Base-by-base conservation (phyloP, 2,797 vertebrate genomes). In the Coregonus sp. region DNA sequence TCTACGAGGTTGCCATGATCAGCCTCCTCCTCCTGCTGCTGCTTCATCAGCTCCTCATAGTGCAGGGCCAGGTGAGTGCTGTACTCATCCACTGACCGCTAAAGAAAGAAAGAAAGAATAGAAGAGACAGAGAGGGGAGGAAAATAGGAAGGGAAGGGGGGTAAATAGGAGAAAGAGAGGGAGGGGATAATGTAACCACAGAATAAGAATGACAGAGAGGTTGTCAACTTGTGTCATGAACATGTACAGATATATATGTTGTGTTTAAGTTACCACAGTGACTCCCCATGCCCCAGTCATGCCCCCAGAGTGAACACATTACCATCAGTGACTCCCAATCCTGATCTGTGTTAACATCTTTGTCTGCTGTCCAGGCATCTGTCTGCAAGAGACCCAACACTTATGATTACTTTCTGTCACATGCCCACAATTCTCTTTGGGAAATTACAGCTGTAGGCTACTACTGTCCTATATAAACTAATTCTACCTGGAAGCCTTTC, bases 301-400 rank as follows among this genome's bases (percentile, higher is more conserved):
- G 2, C 40, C 33, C 59, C 59, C 20, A 63, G 59, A 72, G 35
- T 52, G 37, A 37, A 31, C 4, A 52, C 54, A 4, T 35, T 78
- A 87, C 86, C 78, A 83, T 79, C 4, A 73, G 40, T 7, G 74
- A 63, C 16, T 85, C 70, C 82, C 82, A 87, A 31, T 82, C 73
- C 5, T 83, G 78, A 3, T 82, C 52, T 0, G 86, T 86, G 78
- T 80, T 84, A n/a, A 75, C 61, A 11, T 54, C 54, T 29, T 65
- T 79, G 6, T 85, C 82, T 4, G 72, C 71, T 11, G 56, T 80
- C 79, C 74, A 82, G 20, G 74, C 70, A 0, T 83, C 35, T 1
- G 78, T 83, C 81, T 81, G 78, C 61, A 51, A 4, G 47, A 31
- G 14, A 80, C 11, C 74, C 15, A 74, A 72, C 59, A 72, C 4